phyloP scores from a whole-genome alignment of 2,113 vertebrate species.

The Muntiacus reevesi region DNA sequence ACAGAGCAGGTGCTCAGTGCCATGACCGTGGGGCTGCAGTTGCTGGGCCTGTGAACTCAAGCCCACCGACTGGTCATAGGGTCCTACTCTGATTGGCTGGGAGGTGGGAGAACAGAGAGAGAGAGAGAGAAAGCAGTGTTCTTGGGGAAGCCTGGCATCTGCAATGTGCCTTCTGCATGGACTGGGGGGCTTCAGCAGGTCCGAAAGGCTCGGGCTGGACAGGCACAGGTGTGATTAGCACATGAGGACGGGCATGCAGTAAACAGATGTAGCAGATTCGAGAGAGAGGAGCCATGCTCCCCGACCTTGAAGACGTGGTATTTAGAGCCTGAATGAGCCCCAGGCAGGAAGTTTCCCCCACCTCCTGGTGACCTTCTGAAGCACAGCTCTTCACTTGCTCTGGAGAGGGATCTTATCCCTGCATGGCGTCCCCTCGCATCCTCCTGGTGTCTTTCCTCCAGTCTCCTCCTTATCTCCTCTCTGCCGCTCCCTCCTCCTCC shows the following conservation, averaged over 20 bases:
- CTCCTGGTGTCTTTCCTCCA: background rate
- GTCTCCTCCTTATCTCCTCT: background rate
- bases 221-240: background rate
- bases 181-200: background rate
- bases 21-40: background rate
- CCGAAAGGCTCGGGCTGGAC: background rate
- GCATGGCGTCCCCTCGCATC: background rate
- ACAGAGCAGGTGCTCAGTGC: background rate
- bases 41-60: background rate
- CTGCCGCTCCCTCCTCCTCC: background rate
- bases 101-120: background rate
- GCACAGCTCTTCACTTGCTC: background rate
- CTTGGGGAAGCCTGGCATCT: background rate
- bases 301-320: background rate
- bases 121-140: background rate
- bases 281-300: background rate
- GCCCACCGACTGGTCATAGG: background rate
- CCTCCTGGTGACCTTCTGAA: background rate
- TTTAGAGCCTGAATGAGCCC: background rate
- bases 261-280: accelerated
- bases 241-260: accelerated
- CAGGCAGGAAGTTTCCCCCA: background rate
- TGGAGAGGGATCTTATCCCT: background rate
- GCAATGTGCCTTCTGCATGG: background rate
- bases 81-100: background rate